Evolutionary conservation across 1,140 invertebrate genomes (phyloP).

Genomic region (Megalonaias nervosa): DNA sequence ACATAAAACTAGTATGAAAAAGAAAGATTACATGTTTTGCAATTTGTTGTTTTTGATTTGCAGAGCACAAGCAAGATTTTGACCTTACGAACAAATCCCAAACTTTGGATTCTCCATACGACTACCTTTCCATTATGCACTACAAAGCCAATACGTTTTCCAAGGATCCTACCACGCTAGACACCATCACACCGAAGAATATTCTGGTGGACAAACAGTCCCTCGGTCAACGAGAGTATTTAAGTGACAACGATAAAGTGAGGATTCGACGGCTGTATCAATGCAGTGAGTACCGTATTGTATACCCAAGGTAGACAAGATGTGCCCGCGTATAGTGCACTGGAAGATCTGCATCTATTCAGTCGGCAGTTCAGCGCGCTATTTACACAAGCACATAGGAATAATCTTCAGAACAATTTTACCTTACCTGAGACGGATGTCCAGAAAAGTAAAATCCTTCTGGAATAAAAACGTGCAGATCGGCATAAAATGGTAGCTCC

Average conservation of each 20-base stretch:
- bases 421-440: too few relatives aligned
- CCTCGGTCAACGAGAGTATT: constrained; percentile 46
- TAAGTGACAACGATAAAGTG: constrained; percentile 48
- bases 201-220: constrained; percentile 33
- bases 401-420: too few relatives aligned
- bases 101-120: constrained; percentile 8
- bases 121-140: constrained; percentile 30
- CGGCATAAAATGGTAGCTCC: too few relatives aligned
- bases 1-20: too few relatives aligned
- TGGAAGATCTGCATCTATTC: too few relatives aligned
- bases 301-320: too few relatives aligned
- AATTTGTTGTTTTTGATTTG: background rate
- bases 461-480: too few relatives aligned
- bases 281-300: constrained; percentile 28
- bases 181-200: constrained; percentile 60
- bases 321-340: too few relatives aligned
- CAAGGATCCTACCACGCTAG: background rate
- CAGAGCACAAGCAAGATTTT: constrained; percentile 19
- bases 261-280: constrained; percentile 53
- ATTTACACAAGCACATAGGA: too few relatives aligned
- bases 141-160: constrained; percentile 31
- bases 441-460: too few relatives aligned
- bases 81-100: constrained; percentile 3
- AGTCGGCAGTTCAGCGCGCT: too few relatives aligned
- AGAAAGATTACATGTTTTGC: too few relatives aligned